These are phyloP conservation scores for Paedocypris micromegethes DNA, from an alignment of 2,797 vertebrate species.

Conservation along the genomic window DNA sequence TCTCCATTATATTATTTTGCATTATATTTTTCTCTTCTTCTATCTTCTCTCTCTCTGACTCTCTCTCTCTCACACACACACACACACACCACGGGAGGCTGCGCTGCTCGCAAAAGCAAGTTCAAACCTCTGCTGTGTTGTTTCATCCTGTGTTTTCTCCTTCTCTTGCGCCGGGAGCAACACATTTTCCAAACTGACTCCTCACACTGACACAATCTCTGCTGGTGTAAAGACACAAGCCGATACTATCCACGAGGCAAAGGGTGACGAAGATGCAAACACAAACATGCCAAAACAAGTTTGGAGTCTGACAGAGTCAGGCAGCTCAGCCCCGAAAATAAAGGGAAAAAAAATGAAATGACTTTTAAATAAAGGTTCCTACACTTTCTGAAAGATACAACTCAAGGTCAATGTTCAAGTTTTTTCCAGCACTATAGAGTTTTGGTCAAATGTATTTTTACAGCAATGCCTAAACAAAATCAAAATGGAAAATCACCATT, in stretches of 20 bases:
- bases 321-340: neutral
- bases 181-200: conserved; percentile 26
- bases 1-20: too few relatives aligned
- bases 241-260: conserved; percentile 17
- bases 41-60: conserved; percentile 37
- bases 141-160: neutral
- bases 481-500: too few relatives aligned
- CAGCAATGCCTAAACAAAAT: too few relatives aligned
- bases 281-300: neutral
- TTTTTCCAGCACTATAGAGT: too few relatives aligned
- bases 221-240: conserved; percentile 11
- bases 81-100: conserved; percentile 51
- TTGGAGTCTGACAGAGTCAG: neutral
- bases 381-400: too few relatives aligned
- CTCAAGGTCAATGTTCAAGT: too few relatives aligned
- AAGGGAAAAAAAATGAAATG: too few relatives aligned
- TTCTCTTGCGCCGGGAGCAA: conserved; percentile 21
- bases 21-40: conserved; percentile 7
- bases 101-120: conserved; percentile 54
- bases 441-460: too few relatives aligned
- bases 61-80: conserved; percentile 30
- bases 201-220: conserved; percentile 28
- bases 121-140: conserved; percentile 46
- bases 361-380: too few relatives aligned
- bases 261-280: conserved; percentile 1